Evolutionary conservation across 1,140 invertebrate species (phyloP).

Genomic region (Brachionus rubens): DNA sequence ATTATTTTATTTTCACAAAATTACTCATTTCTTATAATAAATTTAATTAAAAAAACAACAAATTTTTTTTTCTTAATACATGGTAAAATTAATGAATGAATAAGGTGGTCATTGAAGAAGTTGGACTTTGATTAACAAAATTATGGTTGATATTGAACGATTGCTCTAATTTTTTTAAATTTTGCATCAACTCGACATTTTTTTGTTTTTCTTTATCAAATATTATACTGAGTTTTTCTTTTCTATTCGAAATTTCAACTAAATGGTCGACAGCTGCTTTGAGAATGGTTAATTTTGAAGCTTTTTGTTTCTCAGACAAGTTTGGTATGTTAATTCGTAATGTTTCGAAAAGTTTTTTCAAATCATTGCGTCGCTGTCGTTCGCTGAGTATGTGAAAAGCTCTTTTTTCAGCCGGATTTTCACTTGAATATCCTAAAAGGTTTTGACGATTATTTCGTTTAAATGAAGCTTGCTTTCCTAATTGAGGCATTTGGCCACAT

Average conservation of each 20-base stretch:
- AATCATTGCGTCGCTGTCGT: conserved; percentile 40
- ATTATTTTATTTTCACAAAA: no score
- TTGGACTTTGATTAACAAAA: no score
- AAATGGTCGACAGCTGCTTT: conserved; percentile 46
- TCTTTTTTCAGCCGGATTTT: conserved; percentile 45
- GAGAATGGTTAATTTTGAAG: conserved; percentile 30
- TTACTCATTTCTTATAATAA: no score
- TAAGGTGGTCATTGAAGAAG: no score
- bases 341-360: conserved; percentile 44
- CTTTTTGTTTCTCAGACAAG: conserved; percentile 39
- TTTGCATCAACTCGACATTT: neutral
- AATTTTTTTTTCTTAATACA: no score
- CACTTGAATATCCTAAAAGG: conserved; percentile 24
- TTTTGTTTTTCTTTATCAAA: conserved; percentile 38
- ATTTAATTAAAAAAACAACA: no score
- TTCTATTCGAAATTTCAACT: conserved; percentile 28
- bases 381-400: conserved; percentile 43
- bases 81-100: no score
- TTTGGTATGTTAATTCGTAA: conserved; percentile 42
- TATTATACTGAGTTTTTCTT: conserved; percentile 35
- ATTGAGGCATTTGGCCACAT: no score
- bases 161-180: conserved; percentile 35
- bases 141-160: neutral
- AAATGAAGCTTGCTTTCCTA: neutral
- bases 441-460: conserved; percentile 32